phyloP scores from a whole-genome alignment of 1,140 invertebrate genomes.

The Drosophila simulans region DNA sequence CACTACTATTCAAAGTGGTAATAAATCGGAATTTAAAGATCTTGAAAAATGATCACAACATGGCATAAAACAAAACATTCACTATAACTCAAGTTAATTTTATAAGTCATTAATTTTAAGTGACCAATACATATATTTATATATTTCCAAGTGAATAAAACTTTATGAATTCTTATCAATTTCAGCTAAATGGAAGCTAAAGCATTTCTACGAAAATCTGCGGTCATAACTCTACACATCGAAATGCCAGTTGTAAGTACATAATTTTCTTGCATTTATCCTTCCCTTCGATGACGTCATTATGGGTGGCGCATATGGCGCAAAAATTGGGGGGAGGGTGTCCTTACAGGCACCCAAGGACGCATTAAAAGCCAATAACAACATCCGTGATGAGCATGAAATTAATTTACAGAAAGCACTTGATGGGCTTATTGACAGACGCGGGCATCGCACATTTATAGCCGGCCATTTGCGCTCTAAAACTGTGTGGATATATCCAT shows the following conservation, averaged over 20 bases:
- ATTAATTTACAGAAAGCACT: slow-evolving; percentile 77
- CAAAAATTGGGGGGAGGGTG: slow-evolving; percentile 12
- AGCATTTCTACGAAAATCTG: neutral
- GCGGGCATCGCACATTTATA: slow-evolving; percentile 56
- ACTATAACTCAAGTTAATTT: no score
- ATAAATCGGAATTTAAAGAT: neutral
- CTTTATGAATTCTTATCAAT: no score
- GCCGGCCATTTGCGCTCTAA: slow-evolving; percentile 71
- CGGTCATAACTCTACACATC: slow-evolving; percentile 23
- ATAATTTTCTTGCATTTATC: slow-evolving; percentile 21
- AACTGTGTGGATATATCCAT: slow-evolving; percentile 27
- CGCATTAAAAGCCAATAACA: slow-evolving; percentile 79
- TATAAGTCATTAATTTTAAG: no score
- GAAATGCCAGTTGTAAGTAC: slow-evolving; percentile 30
- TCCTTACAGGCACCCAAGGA: slow-evolving; percentile 16
- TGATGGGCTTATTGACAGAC: slow-evolving; percentile 75
- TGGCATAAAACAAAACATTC: neutral
- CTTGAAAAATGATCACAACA: neutral
- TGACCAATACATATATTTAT: neutral
- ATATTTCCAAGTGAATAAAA: neutral
- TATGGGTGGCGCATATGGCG: slow-evolving; percentile 60
- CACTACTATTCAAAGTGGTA: neutral
- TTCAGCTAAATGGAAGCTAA: neutral
- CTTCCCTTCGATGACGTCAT: slow-evolving; percentile 54
- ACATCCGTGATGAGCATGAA: slow-evolving; percentile 79